Conservation (phyloP, 2,888 invertebrate genomes). For the Agrochola macilenta region DNA sequence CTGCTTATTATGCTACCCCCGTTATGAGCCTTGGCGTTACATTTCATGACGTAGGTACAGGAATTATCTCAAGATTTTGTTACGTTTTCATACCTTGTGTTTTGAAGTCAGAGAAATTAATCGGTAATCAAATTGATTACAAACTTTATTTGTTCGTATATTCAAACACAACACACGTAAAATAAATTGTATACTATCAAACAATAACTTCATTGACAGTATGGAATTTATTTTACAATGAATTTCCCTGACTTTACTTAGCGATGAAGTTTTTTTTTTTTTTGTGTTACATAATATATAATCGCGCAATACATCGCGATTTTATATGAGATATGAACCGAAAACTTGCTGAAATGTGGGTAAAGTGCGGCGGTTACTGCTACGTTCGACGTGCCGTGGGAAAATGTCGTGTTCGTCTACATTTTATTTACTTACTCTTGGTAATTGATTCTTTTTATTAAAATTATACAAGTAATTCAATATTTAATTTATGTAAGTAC, state of each 20-base stretch:
- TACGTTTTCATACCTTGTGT: slow-evolving; percentile 3
- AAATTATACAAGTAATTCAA: slow-evolving; percentile 8
- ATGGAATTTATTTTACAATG: not conserved
- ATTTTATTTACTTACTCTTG: slow-evolving; percentile 21
- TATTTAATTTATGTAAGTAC: not conserved
- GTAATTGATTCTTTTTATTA: slow-evolving; percentile 13
- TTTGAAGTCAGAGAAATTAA: not conserved
- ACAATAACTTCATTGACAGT: not conserved
- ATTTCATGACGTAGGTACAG: slow-evolving; percentile 31
- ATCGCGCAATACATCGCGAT: slow-evolving; percentile 25
- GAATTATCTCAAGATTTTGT: slow-evolving; percentile 26
- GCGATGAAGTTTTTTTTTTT: slow-evolving; percentile 32
- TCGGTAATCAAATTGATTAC: not conserved
- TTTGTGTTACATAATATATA: slow-evolving; percentile 22
- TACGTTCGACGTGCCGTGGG: slow-evolving; percentile 45
- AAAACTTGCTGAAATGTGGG: slow-evolving; percentile 39
- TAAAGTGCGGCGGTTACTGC: slow-evolving; percentile 30
- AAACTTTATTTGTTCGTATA: not conserved
- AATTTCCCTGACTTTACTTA: not conserved
- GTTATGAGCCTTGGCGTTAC: slow-evolving; percentile 54
- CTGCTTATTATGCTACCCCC: slow-evolving; percentile 70
- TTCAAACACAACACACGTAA: too few relatives aligned
- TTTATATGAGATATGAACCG: slow-evolving; percentile 38
- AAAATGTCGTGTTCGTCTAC: slow-evolving; percentile 12
- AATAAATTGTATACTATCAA: too few relatives aligned